Conservation (phyloP, 2,888 invertebrate genomes). For the Mycogona germanica region DNA sequence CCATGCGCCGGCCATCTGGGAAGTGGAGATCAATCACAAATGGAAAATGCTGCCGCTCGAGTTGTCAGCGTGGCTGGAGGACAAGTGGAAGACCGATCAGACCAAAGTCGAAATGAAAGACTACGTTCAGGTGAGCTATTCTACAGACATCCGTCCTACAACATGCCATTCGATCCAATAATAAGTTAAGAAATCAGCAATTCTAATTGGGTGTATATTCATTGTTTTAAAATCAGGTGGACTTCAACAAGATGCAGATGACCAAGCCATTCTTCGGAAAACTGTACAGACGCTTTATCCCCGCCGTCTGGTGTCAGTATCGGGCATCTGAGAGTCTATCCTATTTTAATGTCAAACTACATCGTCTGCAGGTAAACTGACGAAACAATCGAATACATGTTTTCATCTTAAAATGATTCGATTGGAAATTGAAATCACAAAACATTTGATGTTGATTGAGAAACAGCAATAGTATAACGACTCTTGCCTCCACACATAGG, state of each 20-base stretch:
- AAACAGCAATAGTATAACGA: neutral
- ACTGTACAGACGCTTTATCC: slow-evolving; percentile 54
- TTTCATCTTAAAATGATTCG: neutral
- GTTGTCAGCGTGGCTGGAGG: slow-evolving; percentile 67
- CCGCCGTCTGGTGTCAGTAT: slow-evolving; percentile 59
- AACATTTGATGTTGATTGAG: neutral
- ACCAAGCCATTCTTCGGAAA: slow-evolving; percentile 73
- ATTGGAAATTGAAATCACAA: neutral
- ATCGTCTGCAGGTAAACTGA: slow-evolving; percentile 43
- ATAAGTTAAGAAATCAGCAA: neutral
- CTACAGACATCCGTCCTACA: neutral
- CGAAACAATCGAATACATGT: neutral
- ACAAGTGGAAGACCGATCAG: slow-evolving; percentile 55
- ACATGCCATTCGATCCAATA: neutral
- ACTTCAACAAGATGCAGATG: slow-evolving; percentile 75
- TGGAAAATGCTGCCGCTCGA: slow-evolving; percentile 68
- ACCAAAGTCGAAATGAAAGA: slow-evolving; percentile 62
- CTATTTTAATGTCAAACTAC: slow-evolving; percentile 53
- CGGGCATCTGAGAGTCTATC: slow-evolving; percentile 54
- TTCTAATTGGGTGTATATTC: neutral
- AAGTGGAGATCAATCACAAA: slow-evolving; percentile 61
- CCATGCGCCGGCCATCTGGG: slow-evolving; percentile 64
- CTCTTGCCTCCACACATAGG: slow-evolving; percentile 39
- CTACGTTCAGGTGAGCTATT: slow-evolving; percentile 46
- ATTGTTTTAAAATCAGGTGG: slow-evolving; percentile 42